These are phyloP conservation scores for Diarsia dahlii DNA, from an alignment of 2,888 invertebrate species.

Conservation along the genomic window DNA sequence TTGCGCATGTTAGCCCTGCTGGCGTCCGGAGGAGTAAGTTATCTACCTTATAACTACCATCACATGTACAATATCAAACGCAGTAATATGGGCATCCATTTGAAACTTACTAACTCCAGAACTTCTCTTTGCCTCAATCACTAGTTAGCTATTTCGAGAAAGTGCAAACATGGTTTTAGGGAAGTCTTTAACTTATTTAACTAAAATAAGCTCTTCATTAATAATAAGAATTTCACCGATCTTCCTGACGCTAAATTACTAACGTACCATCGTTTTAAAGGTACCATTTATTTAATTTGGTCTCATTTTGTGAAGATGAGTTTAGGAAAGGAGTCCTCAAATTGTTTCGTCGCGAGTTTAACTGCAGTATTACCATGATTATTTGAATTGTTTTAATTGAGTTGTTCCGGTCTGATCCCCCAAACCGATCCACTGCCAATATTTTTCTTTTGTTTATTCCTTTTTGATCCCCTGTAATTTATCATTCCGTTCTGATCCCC, in stretches of 20 bases:
- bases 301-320: slow-evolving; percentile 38
- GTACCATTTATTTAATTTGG: slow-evolving; percentile 45
- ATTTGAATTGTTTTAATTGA: slow-evolving; percentile 31
- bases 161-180: neutral
- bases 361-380: slow-evolving; percentile 33
- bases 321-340: slow-evolving; percentile 32
- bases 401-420: no score
- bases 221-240: neutral
- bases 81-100: no score
- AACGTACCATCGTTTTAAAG: slow-evolving; percentile 23
- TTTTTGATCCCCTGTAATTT: no score
- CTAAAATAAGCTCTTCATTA: slow-evolving; percentile 6
- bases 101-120: neutral
- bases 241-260: slow-evolving; percentile 1
- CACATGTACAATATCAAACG: no score
- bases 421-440: no score
- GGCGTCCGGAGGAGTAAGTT: no score
- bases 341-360: slow-evolving; percentile 36
- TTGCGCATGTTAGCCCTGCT: no score
- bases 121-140: neutral
- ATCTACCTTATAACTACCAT: no score
- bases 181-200: slow-evolving; percentile 9
- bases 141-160: slow-evolving; percentile 9
- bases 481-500: no score
- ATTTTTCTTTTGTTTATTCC: no score